A percentile compares a stretch with the other conserved stretches of the same genome.
These are phyloP conservation scores for Drosophila orena DNA, from an alignment of 1,140 invertebrate genomes.

Conservation along the genomic window DNA sequence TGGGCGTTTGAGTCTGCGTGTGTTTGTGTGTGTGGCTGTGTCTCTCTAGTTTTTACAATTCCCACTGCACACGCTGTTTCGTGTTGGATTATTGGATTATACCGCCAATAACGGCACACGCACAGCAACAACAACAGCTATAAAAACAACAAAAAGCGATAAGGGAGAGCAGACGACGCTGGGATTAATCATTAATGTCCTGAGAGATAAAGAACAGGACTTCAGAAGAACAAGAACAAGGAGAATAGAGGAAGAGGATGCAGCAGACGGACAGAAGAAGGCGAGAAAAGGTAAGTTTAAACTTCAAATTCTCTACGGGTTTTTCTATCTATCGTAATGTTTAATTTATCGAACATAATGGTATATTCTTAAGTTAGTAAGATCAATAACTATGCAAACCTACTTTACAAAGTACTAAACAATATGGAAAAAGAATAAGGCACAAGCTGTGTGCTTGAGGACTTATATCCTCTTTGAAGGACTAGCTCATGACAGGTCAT, in stretches of 20 bases:
- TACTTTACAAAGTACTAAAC: no score
- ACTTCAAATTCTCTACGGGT: not conserved
- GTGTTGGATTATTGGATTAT: slow-evolving; percentile 82
- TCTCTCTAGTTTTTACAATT: slow-evolving; percentile 77
- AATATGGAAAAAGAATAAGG: no score
- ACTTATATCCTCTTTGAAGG: no score
- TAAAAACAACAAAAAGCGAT: slow-evolving; percentile 32
- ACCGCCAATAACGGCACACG: slow-evolving; percentile 70
- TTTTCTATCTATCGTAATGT: not conserved
- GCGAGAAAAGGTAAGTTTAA: slow-evolving; percentile 19
- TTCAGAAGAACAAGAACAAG: slow-evolving; percentile 6
- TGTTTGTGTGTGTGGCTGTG: slow-evolving; percentile 40
- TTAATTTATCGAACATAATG: no score
- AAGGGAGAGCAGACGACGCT: slow-evolving; percentile 41
- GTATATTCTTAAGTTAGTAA: no score
- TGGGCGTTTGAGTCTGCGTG: slow-evolving; percentile 24
- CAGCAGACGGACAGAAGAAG: not conserved
- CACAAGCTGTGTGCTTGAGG: no score
- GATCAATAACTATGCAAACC: no score
- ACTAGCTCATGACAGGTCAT: no score
- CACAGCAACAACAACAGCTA: slow-evolving; percentile 22
- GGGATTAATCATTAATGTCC: slow-evolving; percentile 50
- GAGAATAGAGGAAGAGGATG: not conserved
- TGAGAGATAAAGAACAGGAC: slow-evolving; percentile 25
- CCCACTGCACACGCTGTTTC: slow-evolving; percentile 75